Percentiles rank a stretch among this genome's conserved stretches.
These are phyloP conservation scores for Nephrotoma guestfalica DNA, from an alignment of 2,888 invertebrate genomes.

Conservation along the genomic window DNA sequence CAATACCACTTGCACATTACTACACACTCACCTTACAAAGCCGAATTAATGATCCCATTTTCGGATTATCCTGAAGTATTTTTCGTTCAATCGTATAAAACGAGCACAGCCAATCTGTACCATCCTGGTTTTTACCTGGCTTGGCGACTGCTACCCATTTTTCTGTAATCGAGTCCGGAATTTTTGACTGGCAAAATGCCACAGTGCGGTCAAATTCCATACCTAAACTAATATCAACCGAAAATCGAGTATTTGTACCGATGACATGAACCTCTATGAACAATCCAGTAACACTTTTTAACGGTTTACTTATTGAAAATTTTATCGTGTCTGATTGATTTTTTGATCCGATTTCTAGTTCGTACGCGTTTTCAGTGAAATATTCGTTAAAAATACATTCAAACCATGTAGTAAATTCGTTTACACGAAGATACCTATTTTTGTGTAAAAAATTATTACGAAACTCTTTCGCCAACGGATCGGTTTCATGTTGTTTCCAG, in stretches of 20 bases:
- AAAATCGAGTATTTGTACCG: slow-evolving; percentile 15
- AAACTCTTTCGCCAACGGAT: neutral
- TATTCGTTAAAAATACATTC: neutral
- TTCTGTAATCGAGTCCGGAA: neutral
- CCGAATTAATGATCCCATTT: neutral
- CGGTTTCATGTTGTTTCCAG: neutral
- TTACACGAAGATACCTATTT: neutral
- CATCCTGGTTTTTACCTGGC: neutral
- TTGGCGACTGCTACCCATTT: neutral
- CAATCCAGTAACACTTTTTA: neutral
- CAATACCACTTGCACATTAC: neutral
- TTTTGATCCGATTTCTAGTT: neutral
- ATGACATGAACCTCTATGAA: neutral
- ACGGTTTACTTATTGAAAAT: neutral
- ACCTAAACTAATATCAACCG: neutral
- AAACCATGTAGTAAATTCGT: neutral
- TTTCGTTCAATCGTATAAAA: neutral
- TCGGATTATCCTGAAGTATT: neutral
- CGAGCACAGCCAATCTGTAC: neutral
- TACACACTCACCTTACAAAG: neutral
- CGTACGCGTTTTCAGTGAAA: neutral
- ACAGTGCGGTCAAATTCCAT: neutral
- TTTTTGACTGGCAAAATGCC: neutral
- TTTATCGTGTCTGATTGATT: neutral
- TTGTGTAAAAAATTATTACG: neutral